These are phyloP conservation scores for Leptobrachium ailaonicum DNA, from an alignment of 2,113 vertebrate genomes.

Conservation along the genomic window DNA sequence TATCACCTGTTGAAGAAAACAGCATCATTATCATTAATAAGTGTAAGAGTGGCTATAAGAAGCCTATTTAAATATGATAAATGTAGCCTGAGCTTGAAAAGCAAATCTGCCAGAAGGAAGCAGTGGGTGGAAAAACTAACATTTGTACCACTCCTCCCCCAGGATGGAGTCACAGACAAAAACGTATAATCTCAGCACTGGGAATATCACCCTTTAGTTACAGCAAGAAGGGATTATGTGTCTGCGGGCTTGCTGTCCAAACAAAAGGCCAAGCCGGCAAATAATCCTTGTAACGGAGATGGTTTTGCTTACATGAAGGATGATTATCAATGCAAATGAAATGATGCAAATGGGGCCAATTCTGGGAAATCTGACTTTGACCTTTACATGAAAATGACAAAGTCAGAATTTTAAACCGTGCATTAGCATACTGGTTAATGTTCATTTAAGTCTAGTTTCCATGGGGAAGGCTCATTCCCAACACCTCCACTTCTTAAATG, in stretches of 20 bases:
- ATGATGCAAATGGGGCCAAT: background rate
- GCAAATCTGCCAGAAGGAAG: constrained; percentile 33
- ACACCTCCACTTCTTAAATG: background rate
- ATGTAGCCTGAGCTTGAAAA: background rate
- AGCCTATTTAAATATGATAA: background rate
- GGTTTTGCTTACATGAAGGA: constrained; percentile 3
- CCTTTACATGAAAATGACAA: background rate
- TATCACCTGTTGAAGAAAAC: no score
- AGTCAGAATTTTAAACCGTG: constrained; percentile 45
- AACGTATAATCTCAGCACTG: constrained; percentile 10
- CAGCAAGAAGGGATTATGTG: constrained; percentile 28
- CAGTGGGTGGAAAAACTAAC: constrained; percentile 44
- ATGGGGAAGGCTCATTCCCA: constrained; percentile 16
- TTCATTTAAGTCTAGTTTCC: constrained; percentile 61
- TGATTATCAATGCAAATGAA: constrained; percentile 29
- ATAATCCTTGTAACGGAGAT: constrained; percentile 20
- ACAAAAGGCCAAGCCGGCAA: constrained; percentile 28
- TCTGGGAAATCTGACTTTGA: constrained; percentile 12
- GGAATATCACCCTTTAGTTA: constrained; percentile 38
- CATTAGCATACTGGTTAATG: constrained; percentile 47
- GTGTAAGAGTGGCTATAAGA: no score
- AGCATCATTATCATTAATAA: no score
- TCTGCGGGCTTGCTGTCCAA: background rate
- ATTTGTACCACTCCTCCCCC: constrained; percentile 45
- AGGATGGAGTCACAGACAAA: constrained; percentile 30